A percentile compares a stretch with the other conserved stretches of the same genome.
These are phyloP conservation scores for Bicyclus anynana DNA, from an alignment of 1,140 invertebrate species.

Conservation along the genomic window DNA sequence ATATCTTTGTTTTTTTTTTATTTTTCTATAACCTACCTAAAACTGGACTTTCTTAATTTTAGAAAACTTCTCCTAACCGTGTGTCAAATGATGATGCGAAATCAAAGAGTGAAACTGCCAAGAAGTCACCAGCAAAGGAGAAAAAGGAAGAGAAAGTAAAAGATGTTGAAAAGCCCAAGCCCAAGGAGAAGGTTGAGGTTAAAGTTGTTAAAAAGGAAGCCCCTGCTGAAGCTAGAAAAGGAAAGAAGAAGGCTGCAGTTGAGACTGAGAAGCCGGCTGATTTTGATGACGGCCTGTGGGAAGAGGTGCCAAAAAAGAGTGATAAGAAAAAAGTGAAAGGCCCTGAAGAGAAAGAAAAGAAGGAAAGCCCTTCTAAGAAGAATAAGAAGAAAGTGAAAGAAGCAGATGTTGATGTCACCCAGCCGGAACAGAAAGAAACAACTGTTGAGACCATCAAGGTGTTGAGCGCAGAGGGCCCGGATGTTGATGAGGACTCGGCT, in stretches of 20 bases:
- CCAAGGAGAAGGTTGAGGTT: conserved; percentile 55
- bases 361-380: conserved; percentile 65
- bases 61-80: conserved; percentile 77
- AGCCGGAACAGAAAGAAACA: conserved; percentile 39
- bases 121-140: conserved; percentile 70
- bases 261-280: conserved; percentile 82
- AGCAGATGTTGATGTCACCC: conserved; percentile 53
- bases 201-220: conserved; percentile 74
- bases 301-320: conserved; percentile 83
- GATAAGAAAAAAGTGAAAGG: conserved; percentile 81
- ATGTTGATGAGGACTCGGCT: conserved; percentile 58
- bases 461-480: conserved; percentile 56
- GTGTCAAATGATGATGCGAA: conserved; percentile 66
- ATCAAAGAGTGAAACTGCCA: conserved; percentile 61
- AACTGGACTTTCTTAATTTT: too few species aligned
- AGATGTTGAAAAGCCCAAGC: conserved; percentile 60
- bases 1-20: background rate
- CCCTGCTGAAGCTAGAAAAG: conserved; percentile 63
- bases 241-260: conserved; percentile 71
- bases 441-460: conserved; percentile 54
- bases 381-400: conserved; percentile 62
- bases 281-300: conserved; percentile 86
- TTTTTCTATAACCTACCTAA: too few species aligned
- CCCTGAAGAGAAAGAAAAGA: conserved; percentile 81
- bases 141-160: conserved; percentile 69